Evolutionary conservation across 2,797 vertebrate genomes (phyloP).

Genomic region (Sebastes hopkinsi): DNA sequence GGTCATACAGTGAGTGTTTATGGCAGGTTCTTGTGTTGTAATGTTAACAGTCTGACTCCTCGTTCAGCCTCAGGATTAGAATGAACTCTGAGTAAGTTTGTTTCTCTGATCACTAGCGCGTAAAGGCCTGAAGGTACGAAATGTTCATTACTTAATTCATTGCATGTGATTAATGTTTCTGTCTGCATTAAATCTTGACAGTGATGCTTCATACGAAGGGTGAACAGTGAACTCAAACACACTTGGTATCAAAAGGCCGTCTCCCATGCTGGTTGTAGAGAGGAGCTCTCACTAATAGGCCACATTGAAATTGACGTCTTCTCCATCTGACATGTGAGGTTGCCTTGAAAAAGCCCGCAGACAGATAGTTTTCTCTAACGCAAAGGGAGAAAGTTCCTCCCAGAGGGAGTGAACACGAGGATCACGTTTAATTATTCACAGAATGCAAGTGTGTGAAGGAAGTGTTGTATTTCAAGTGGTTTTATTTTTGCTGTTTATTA

Average conservation of each 20-base stretch:
- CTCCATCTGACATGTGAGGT: constrained; percentile 32
- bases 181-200: constrained; percentile 19
- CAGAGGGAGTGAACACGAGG: constrained; percentile 2
- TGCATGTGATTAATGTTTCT: constrained; percentile 5
- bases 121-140: background rate
- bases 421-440: constrained; percentile 44
- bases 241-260: constrained; percentile 39
- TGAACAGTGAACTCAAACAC: constrained; percentile 24
- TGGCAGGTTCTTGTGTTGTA: background rate
- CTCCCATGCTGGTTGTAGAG: constrained; percentile 11
- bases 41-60: background rate
- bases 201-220: background rate
- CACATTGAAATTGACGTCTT: constrained; percentile 13
- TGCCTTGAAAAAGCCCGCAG: constrained; percentile 26
- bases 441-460: constrained; percentile 19
- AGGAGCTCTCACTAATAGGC: constrained; percentile 4
- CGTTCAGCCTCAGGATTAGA: constrained; percentile 19
- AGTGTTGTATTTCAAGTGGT: background rate
- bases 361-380: constrained; percentile 18
- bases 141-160: background rate
- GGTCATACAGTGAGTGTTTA: background rate
- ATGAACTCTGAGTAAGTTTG: background rate
- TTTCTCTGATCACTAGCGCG: background rate
- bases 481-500: background rate
- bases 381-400: constrained; percentile 14